Base-by-base conservation (phyloP, 2,797 vertebrate species). In the Babyrousa celebensis region DNA sequence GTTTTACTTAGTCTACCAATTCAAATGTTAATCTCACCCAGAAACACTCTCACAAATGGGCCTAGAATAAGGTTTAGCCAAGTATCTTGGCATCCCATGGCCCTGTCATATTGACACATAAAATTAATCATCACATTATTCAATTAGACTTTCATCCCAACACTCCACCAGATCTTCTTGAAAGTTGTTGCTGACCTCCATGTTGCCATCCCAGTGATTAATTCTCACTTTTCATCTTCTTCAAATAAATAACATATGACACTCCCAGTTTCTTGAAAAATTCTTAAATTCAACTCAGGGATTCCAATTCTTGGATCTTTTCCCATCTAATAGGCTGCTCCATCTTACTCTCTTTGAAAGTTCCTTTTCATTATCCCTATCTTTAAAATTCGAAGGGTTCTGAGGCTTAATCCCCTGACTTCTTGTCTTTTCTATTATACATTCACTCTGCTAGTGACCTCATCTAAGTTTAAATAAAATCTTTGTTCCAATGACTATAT, bases 351-450 rank as follows among this genome's bases (percentile, higher is more conserved):
- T 87, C 29, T 60, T 85, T 52, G 32, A 32, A 70, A 62, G 27
- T 85, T 85, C 32, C 8, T 68, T 29, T 93, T 70, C 78, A 2
- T 60, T 86, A 78, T 79, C 29, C 12, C 14, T 68, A 3, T 86
- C 29, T 93, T 70, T 93, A 48, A 92, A 27, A 6, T 85, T 77
- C 43, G 21, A 40, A 75, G 12, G 32, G 23, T 71, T 67, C 12
- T 62, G 54, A 29, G 29, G 52, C 36, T 70, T 74, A 70, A 67
- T 52, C 23, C 18, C 9, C n/a, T 85, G 21, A 27, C 62, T 78
- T 88, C 29, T 32, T 86, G 16, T 79, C 40, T 93, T 86, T n/a
- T 93, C 62, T 79, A 21, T 85, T 77, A 60, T 68, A 32, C 2
- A 70, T 27, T 36, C 16, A n/a, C 23, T 77, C 29, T 78, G 52